Evolutionary conservation across 2,888 invertebrate genomes (phyloP).

Genomic region (Pseudoips prasinana): DNA sequence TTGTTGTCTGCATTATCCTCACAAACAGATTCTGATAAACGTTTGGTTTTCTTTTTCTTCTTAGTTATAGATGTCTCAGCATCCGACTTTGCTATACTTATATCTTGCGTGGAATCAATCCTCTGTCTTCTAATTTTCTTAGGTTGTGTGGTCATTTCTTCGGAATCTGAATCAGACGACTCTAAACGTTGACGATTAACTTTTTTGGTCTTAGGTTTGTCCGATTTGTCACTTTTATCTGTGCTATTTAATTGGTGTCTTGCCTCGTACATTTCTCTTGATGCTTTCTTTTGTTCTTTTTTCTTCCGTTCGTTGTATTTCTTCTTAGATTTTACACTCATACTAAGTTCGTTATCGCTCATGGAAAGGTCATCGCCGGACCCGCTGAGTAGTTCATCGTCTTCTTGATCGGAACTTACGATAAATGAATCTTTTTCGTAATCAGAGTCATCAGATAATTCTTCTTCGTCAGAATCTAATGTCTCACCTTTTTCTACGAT

Average conservation of each 20-base stretch:
- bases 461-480: constrained; percentile 66
- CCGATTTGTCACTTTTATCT: constrained; percentile 31
- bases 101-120: constrained; percentile 58
- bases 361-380: constrained; percentile 70
- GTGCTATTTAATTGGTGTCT: constrained; percentile 55
- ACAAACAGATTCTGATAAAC: constrained; percentile 43
- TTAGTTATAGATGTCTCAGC: constrained; percentile 24
- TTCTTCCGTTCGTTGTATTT: constrained; percentile 65
- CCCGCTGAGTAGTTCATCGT: constrained; percentile 63
- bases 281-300: constrained; percentile 70
- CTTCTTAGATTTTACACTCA: constrained; percentile 65
- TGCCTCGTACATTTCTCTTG: constrained; percentile 70
- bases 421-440: constrained; percentile 81
- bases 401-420: constrained; percentile 74
- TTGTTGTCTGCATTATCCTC: constrained; percentile 43
- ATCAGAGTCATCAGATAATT: constrained; percentile 65
- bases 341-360: constrained; percentile 67
- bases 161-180: constrained; percentile 48
- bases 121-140: constrained; percentile 55
- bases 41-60: constrained; percentile 41
- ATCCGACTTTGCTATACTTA: constrained; percentile 26
- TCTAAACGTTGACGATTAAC: constrained; percentile 44
- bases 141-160: constrained; percentile 31
- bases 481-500: constrained; percentile 76
- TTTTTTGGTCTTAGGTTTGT: constrained; percentile 42